A percentile compares a stretch with the other conserved stretches of the same genome.
Conservation (phyloP, 2,888 invertebrate genomes). For the Eledona agricola region DNA sequence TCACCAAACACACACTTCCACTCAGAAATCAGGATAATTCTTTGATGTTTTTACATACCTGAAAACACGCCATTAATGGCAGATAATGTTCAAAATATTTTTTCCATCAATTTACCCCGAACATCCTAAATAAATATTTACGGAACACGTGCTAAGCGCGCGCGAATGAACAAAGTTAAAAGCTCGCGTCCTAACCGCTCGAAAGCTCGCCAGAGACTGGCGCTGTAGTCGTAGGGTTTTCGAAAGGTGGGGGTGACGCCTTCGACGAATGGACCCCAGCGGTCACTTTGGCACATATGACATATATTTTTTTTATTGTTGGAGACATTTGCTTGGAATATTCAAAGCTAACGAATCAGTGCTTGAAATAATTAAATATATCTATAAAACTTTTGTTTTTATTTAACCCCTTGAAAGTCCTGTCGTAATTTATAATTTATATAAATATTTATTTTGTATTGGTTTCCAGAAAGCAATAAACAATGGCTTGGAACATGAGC, state of each 20-base stretch:
- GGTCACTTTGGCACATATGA: constrained; percentile 56
- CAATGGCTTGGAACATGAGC: too few species aligned
- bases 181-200: constrained; percentile 50
- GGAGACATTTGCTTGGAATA: too few species aligned
- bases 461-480: too few species aligned
- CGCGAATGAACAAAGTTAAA: constrained; percentile 33
- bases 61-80: neutral
- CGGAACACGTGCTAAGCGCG: constrained; percentile 46
- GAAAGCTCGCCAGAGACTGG: constrained; percentile 58
- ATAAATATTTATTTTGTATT: too few species aligned
- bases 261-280: constrained; percentile 50
- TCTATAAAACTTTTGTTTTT: too few species aligned
- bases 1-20: neutral
- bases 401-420: too few species aligned
- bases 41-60: constrained; percentile 14
- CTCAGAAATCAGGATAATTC: constrained; percentile 4
- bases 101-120: neutral
- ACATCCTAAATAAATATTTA: constrained; percentile 23
- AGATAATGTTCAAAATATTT: neutral
- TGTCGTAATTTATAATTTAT: too few species aligned
- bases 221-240: constrained; percentile 54
- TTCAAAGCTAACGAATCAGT: too few species aligned
- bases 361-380: too few species aligned
- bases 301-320: constrained; percentile 34
- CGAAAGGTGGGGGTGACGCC: constrained; percentile 55